Base-by-base conservation (phyloP, 2,113 vertebrate genomes). In the Hemichromis elongatus region DNA sequence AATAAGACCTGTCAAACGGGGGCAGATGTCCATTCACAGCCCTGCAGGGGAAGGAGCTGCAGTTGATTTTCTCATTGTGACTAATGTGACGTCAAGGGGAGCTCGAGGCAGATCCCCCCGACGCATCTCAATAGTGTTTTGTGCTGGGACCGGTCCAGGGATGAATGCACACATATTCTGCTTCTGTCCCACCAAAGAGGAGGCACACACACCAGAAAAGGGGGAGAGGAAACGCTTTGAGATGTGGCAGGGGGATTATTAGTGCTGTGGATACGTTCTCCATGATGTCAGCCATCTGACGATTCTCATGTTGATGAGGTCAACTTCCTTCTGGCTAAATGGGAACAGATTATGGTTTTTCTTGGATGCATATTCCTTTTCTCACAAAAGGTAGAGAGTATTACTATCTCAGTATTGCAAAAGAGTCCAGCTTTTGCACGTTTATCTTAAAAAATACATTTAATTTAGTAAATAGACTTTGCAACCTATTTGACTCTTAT, bases 231-330 rank as follows among this genome's bases (percentile, higher is more conserved):
- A 88, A 82, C 40, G n/a, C 77, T 89, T 73, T 89, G 75, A 93
- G 79, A 87, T 66, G 81, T 83, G 85, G 83, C 70, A 70, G 57
- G 53, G 75, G 35, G 61, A 78, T 88, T 80, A 85, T 90, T 87
- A 86, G 78, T 80, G 54, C 21, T 6, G 47, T 53, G 77, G 86
- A 83, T 83, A 30, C 6, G 79, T 78, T 90, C 75, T 77, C 86
- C 54, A 78, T 92, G 92, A 94, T 90, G 90, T 95, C 82, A 92
- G 53, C 82, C 88, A 85, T 92, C 82, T 91, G 89, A 91, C 37
- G 13, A 57, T 86, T 89, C 84, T 93, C 80, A 55, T 89, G 87
- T 85, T 88, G 91, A 94, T 93, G 92, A 94, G 90, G 87, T 94
- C 92, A 94, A 81, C 90, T 90, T 91, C 93, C 89, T 94, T 30